phyloP scores from a whole-genome alignment of 2,113 vertebrate species.

The Gymnogyps californianus region DNA sequence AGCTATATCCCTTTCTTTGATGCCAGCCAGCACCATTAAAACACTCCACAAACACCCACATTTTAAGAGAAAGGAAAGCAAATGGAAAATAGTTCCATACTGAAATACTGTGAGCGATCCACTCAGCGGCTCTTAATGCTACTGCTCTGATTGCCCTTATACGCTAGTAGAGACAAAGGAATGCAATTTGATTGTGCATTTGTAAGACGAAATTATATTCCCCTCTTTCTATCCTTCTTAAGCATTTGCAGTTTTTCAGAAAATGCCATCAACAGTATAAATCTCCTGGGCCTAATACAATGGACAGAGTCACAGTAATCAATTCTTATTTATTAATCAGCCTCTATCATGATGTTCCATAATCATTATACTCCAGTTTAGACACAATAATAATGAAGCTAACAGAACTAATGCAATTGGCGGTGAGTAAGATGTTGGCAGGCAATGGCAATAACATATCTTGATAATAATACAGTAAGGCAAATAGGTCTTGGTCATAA shows the following conservation, averaged over 20 bases:
- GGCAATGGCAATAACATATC: constrained; percentile 44
- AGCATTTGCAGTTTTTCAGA: constrained; percentile 12
- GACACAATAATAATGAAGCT: constrained; percentile 62
- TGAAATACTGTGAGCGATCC: neutral
- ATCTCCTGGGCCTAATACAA: constrained; percentile 39
- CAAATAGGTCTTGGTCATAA: constrained; percentile 44
- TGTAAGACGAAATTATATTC: neutral
- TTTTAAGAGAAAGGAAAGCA: neutral
- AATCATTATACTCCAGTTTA: constrained; percentile 52
- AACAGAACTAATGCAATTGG: constrained; percentile 51
- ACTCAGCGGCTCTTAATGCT: neutral
- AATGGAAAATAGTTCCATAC: neutral
- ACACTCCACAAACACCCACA: neutral
- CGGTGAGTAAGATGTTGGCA: constrained; percentile 55
- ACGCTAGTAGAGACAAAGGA: constrained; percentile 1
- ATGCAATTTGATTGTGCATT: constrained; percentile 7
- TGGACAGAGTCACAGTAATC: constrained; percentile 32
- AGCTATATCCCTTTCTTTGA: neutral
- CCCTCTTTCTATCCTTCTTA: neutral
- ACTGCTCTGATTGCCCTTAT: neutral
- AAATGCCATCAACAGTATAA: neutral
- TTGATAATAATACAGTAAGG: constrained; percentile 52
- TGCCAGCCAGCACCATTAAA: neutral
- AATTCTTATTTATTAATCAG: constrained; percentile 67
- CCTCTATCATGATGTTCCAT: constrained; percentile 44